These are phyloP conservation scores for Galerucella pusilla DNA, from an alignment of 2,888 invertebrate species.

Conservation along the genomic window DNA sequence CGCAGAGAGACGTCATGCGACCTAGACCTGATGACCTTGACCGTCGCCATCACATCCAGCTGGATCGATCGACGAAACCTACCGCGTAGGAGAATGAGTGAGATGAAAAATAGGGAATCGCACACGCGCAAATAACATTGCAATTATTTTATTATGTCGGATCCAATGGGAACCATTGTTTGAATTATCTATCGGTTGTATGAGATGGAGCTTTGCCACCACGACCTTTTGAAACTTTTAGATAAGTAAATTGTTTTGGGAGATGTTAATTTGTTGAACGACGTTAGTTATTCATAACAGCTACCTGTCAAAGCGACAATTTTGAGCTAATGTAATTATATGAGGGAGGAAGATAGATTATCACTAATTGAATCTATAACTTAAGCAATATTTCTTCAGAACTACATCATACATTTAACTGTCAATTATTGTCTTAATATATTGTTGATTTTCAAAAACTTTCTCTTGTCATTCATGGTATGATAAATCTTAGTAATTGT, in stretches of 20 bases:
- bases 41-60: conserved; percentile 43
- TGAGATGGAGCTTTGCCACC: not conserved
- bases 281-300: not conserved
- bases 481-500: too few species aligned
- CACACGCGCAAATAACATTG: conserved; percentile 6
- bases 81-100: conserved; percentile 14
- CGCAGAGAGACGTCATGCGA: conserved; percentile 44
- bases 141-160: not conserved
- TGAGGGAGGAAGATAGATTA: not conserved
- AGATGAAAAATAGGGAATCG: conserved; percentile 11
- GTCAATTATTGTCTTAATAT: not conserved
- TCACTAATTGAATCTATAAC: not conserved
- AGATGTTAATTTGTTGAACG: not conserved
- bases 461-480: too few species aligned
- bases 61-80: conserved; percentile 37
- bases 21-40: conserved; percentile 54
- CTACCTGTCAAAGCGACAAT: not conserved
- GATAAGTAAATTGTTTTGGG: too few species aligned
- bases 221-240: too few species aligned
- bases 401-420: not conserved
- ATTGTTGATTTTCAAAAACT: too few species aligned
- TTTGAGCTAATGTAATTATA: not conserved
- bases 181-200: not conserved
- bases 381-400: not conserved
- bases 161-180: not conserved